A percentile compares a stretch with the other conserved stretches of the same genome.
phyloP scores from a whole-genome alignment of 2,888 invertebrate genomes.

The Drosophila kuntzei region DNA sequence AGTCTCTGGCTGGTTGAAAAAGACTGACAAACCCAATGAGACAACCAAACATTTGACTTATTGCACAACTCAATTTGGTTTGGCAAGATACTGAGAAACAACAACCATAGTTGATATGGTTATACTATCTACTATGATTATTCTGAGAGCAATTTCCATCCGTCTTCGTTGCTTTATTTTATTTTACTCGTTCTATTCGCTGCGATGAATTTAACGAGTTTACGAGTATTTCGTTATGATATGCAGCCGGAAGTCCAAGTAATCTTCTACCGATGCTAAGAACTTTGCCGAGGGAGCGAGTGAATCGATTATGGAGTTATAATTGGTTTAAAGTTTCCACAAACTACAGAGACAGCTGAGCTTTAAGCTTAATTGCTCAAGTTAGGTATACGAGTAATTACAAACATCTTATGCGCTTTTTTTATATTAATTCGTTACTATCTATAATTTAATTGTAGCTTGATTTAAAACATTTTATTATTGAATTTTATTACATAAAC shows the following conservation, averaged over 20 bases:
- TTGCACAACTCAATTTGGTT: conserved; percentile 44
- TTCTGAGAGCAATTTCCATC: neutral
- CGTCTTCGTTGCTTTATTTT: neutral
- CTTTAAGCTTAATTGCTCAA: neutral
- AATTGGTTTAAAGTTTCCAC: conserved; percentile 42
- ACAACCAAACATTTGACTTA: conserved; percentile 48
- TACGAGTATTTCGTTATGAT: conserved; percentile 55
- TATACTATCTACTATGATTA: neutral
- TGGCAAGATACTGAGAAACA: conserved; percentile 6
- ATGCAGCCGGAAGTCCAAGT: conserved; percentile 55
- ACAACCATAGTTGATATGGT: neutral
- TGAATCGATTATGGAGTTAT: conserved; percentile 14
- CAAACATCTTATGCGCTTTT: too few relatives aligned
- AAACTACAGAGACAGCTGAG: neutral
- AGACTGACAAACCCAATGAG: conserved; percentile 29
- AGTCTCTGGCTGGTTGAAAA: neutral
- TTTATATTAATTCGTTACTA: too few relatives aligned
- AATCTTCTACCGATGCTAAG: conserved; percentile 16
- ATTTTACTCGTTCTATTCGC: conserved; percentile 22
- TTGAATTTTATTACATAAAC: too few relatives aligned
- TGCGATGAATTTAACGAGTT: conserved; percentile 53
- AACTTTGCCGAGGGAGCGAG: neutral
- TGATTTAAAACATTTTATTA: too few relatives aligned
- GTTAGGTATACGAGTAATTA: neutral
- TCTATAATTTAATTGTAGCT: too few relatives aligned